Base-by-base conservation (phyloP, 2,113 vertebrate species). In the Garra rufa region DNA sequence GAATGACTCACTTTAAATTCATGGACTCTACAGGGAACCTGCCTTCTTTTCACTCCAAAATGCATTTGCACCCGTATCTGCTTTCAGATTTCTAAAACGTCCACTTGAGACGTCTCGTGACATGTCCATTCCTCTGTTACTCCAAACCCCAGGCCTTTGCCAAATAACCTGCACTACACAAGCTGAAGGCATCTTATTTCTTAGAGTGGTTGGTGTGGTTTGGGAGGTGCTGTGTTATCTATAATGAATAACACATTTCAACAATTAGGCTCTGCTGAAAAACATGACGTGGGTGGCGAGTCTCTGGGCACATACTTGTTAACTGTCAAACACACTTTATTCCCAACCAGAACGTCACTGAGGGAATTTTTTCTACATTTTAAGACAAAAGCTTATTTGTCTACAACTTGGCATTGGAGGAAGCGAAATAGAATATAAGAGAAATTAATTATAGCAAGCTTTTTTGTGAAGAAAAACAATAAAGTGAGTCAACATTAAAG, bases 201-300 rank as follows among this genome's bases (percentile, higher is more conserved):
- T 79, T 76, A 26, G 82, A 77, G 87, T 84, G 52, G 19, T 85
- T 82, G 81, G 76, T 87, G 83, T 80, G 84, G 91, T 87, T 85
- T 30, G 89, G 89, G 85, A 85, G 83, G 89, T 83, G 50, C 30
- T n/a, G 52, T 83, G 86, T 92, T 91, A 91, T 41, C 61, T 88
- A 84, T 91, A 94, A 95, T 92, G 91, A 90, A 89, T 74, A 87
- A 89, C 93, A 93, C 90, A 91, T 93, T 93, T 89, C 67, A 90
- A 90, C 89, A 92, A 90, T 93, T 92, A 92, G 78, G 77, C 77
- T 81, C 63, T 55, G 87, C 79, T 71, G 76, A 83, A 87, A 86
- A 84, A 88, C 76, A 82, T 82, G 67, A 80, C 79, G 83, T 84
- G 88, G 88, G 85, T 76, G 84, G 38, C 50, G 43, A 65, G 44